Base-by-base conservation (phyloP, 2,113 vertebrate genomes). In the Amblyornis subalaris region DNA sequence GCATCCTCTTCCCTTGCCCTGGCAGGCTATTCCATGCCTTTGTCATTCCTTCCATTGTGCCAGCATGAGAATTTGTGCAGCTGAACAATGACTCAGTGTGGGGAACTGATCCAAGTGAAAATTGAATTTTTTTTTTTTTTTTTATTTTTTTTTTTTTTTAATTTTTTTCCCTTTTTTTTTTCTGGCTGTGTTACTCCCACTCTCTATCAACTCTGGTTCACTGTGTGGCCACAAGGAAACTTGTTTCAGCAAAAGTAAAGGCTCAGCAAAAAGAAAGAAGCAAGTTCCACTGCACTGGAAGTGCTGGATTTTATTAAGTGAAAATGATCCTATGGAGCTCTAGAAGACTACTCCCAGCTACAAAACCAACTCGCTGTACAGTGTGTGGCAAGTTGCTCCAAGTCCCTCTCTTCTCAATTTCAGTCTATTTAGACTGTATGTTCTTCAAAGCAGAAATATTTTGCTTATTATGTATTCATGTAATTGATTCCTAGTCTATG, bases 11-110 rank as follows among this genome's bases (percentile, higher is more conserved):
- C 26, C 25, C 58, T 72, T 55, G 58, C 6, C 38, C 44, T 76
- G 78, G 58, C 62, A 90, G 25, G 26, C 23, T 45, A 42, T 54
- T 80, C 85, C 53, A 23, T 19, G 53, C 10, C 45, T 93, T 79
- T 82, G 53, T 73, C 90, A 85, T 72, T 96, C 53, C 62, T 85
- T 76, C 85, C 67, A 66, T 61, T 79, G 85, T 96, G 88, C 95
- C 90, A 96, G 67, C 71, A 70, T 9, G 2, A 91, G 64, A 88
- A 82, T 92, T 90, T 91, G 75, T 83, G 50, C 85, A 93, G 88
- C 85, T 96, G 85, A 83, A 72, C 80, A 87, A 47, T 91, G 93
- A 96, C 71, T 76, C 85, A 95, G 85, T 66, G 58, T 22, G 38
- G 13, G 88, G 75, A 95, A 85, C 3, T 5, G 23, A 83, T 91